A percentile compares a stretch with the other conserved stretches of the same genome.
These are phyloP conservation scores for Lasioglossum figueresi DNA, from an alignment of 2,888 invertebrate species.

Conservation along the genomic window DNA sequence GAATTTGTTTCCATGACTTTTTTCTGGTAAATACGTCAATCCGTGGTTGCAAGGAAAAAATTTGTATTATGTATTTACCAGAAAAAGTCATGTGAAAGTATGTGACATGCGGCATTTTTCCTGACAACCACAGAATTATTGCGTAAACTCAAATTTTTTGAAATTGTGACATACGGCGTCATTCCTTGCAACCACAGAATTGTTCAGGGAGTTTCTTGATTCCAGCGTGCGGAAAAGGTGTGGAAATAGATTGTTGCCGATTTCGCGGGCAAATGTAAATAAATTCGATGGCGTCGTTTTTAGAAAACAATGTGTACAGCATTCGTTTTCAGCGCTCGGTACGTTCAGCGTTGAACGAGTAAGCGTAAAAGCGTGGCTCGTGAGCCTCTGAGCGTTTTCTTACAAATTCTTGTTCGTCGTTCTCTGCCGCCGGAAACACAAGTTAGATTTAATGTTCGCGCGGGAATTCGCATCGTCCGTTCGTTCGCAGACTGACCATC, in stretches of 20 bases:
- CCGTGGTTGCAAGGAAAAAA: too few species aligned
- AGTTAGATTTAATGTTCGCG: conserved; percentile 21
- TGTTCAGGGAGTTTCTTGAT: not conserved
- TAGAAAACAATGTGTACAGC: not conserved
- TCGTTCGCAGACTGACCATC: conserved; percentile 46
- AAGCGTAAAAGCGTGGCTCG: conserved; percentile 11
- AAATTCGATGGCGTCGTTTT: not conserved
- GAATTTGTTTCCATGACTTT: too few species aligned
- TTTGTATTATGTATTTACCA: too few species aligned
- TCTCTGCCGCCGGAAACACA: not conserved
- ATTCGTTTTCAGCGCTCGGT: not conserved
- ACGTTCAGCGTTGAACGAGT: conserved; percentile 2
- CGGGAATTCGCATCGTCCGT: conserved; percentile 21
- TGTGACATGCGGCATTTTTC: too few species aligned
- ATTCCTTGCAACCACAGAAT: not conserved
- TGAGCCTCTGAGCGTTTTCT: conserved; percentile 47
- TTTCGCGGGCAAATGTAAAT: not conserved
- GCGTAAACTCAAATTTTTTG: too few species aligned
- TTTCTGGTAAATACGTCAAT: too few species aligned
- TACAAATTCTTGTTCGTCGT: conserved; percentile 52
- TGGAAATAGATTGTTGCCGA: not conserved
- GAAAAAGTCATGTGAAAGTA: too few species aligned
- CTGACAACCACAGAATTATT: too few species aligned
- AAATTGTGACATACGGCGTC: too few species aligned
- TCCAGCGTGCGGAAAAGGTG: not conserved